phyloP scores from a whole-genome alignment of 2,888 invertebrate species.

The Sphaeridia pumilis region DNA sequence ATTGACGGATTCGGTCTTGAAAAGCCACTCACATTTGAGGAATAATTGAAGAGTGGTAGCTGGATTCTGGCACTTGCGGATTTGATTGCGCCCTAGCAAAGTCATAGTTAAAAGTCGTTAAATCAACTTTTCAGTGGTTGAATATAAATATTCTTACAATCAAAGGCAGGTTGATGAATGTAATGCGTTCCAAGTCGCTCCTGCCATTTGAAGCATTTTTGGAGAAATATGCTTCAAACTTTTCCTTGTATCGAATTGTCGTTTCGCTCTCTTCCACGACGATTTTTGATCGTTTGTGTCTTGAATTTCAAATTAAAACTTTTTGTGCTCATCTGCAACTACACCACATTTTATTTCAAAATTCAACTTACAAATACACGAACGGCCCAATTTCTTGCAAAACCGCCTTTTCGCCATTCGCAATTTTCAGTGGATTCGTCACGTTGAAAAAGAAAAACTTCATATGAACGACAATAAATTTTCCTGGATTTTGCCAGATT shows the following conservation, averaged over 20 bases:
- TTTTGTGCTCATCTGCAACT: too few relatives aligned
- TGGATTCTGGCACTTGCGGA: too few relatives aligned
- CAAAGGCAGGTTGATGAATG: constrained; percentile 17
- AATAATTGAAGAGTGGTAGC: too few relatives aligned
- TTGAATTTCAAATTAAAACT: too few relatives aligned
- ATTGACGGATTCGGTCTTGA: constrained; percentile 12
- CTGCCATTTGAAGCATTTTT: constrained; percentile 13
- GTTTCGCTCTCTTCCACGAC: neutral
- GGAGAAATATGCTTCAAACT: constrained; percentile 3
- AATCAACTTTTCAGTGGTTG: too few relatives aligned
- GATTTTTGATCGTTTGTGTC: neutral
- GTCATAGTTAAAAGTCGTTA: neutral
- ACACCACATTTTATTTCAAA: neutral
- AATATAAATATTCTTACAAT: too few relatives aligned
- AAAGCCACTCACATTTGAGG: constrained; percentile 16
- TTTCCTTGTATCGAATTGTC: constrained; percentile 11
- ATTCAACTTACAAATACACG: constrained; percentile 16
- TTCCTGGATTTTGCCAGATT: neutral
- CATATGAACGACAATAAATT: neutral
- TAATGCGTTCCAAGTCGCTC: constrained; percentile 8
- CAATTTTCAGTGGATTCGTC: constrained; percentile 16
- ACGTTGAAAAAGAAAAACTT: constrained; percentile 12
- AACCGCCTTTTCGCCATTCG: constrained; percentile 16
- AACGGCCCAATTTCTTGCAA: constrained; percentile 21
- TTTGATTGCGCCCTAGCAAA: constrained; percentile 8